Conservation (phyloP, 2,888 invertebrate species). For the Branchipolynoe longqiensis region DNA sequence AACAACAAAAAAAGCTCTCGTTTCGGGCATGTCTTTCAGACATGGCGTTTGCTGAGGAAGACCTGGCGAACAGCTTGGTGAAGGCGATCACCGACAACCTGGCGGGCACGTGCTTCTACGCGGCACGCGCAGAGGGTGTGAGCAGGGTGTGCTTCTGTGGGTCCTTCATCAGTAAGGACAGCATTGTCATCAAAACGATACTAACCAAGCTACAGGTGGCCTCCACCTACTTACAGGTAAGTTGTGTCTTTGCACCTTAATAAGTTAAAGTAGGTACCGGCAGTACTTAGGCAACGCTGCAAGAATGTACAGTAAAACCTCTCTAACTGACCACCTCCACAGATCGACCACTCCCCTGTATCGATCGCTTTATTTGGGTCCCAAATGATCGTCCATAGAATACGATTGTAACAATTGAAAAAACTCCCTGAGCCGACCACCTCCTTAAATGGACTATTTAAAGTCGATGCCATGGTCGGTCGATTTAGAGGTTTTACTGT, state of each 20-base stretch:
- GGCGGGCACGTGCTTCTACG: constrained; percentile 61
- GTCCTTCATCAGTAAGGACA: constrained; percentile 59
- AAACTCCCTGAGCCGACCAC: too few species aligned
- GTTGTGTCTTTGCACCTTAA: not conserved
- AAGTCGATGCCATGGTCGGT: not conserved
- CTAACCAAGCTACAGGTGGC: constrained; percentile 6
- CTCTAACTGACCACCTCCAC: too few species aligned
- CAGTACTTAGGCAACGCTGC: too few species aligned
- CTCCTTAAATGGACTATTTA: too few species aligned
- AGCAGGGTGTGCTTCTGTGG: constrained; percentile 63
- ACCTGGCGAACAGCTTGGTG: constrained; percentile 64
- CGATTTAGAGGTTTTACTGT: too few species aligned
- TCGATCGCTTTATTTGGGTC: too few species aligned
- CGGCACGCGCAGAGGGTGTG: constrained; percentile 60
- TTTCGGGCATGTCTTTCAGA: constrained; percentile 18
- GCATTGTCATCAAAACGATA: not conserved
- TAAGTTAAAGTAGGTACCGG: not conserved
- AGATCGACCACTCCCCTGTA: too few species aligned
- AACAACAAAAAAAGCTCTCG: too few species aligned
- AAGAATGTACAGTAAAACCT: too few species aligned
- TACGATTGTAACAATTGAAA: too few species aligned
- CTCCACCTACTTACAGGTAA: constrained; percentile 11
- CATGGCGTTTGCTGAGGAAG: constrained; percentile 54
- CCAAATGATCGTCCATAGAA: too few species aligned
- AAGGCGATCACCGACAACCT: constrained; percentile 63